Evolutionary conservation across 2,797 vertebrate species (phyloP).

Genomic region (Cheirogaleus major): DNA sequence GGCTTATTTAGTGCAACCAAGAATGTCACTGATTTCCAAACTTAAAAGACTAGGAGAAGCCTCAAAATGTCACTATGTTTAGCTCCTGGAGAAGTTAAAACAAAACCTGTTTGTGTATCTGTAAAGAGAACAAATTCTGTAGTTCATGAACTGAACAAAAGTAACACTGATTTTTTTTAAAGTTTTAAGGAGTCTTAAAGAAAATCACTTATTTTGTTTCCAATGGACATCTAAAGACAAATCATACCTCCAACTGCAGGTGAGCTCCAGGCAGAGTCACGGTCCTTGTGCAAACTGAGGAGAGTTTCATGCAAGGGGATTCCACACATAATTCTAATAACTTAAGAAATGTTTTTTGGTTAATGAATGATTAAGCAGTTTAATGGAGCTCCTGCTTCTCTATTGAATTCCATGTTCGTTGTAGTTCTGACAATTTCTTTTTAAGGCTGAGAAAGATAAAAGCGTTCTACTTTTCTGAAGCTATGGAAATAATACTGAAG

Average conservation of each 20-base stretch:
- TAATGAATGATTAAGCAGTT: neutral
- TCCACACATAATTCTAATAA: neutral
- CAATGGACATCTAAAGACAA: neutral
- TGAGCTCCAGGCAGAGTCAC: fast-evolving
- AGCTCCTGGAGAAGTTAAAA: neutral
- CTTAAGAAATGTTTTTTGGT: neutral
- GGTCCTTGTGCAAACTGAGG: neutral
- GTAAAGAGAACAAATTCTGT: neutral
- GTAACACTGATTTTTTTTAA: neutral
- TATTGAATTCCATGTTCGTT: neutral
- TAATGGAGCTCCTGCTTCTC: neutral
- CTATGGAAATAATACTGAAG: neutral
- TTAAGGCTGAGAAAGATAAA: neutral
- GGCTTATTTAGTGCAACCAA: neutral
- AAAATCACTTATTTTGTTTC: neutral
- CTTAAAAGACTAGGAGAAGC: neutral
- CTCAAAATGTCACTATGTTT: neutral
- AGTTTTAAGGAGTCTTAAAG: neutral
- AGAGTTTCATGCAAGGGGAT: neutral
- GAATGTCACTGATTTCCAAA: neutral
- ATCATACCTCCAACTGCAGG: fast-evolving
- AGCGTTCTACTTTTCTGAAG: neutral
- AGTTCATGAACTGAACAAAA: neutral
- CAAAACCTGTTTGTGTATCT: neutral
- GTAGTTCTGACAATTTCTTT: neutral